A percentile compares a stretch with the other conserved stretches of the same genome.
phyloP scores from a whole-genome alignment of 2,113 vertebrate genomes.

The Arvicanthis niloticus region DNA sequence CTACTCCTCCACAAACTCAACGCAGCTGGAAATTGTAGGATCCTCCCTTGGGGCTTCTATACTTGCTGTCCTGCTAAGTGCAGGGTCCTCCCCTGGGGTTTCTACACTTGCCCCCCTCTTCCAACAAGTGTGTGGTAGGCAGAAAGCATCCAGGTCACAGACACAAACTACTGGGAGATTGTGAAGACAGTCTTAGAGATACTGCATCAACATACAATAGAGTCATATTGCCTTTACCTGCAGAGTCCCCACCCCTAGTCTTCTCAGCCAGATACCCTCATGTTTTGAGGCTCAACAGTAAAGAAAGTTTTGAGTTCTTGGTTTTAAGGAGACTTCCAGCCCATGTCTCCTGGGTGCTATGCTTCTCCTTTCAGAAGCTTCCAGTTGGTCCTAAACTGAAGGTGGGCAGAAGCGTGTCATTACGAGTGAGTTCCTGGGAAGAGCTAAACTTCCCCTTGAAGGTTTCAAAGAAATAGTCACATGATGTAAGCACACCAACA shows the following conservation, averaged over 20 bases:
- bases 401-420: neutral
- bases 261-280: neutral
- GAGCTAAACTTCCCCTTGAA: neutral
- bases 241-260: neutral
- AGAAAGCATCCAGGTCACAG: neutral
- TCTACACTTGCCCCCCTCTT: neutral
- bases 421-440: neutral
- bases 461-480: constrained; percentile 31
- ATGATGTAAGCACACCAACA: neutral
- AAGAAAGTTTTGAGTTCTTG: neutral
- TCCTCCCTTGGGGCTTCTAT: constrained; percentile 23
- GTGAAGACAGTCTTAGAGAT: neutral
- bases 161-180: neutral
- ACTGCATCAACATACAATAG: neutral
- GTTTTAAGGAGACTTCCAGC: neutral
- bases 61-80: constrained; percentile 21
- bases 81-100: neutral
- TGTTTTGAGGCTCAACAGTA: neutral
- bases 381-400: neutral
- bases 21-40: neutral
- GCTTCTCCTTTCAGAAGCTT: neutral
- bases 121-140: constrained; percentile 42
- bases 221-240: neutral
- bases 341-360: neutral
- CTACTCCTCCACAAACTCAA: constrained; percentile 56